Base-by-base conservation (phyloP, 2,797 vertebrate species). In the Chelmon rostratus region DNA sequence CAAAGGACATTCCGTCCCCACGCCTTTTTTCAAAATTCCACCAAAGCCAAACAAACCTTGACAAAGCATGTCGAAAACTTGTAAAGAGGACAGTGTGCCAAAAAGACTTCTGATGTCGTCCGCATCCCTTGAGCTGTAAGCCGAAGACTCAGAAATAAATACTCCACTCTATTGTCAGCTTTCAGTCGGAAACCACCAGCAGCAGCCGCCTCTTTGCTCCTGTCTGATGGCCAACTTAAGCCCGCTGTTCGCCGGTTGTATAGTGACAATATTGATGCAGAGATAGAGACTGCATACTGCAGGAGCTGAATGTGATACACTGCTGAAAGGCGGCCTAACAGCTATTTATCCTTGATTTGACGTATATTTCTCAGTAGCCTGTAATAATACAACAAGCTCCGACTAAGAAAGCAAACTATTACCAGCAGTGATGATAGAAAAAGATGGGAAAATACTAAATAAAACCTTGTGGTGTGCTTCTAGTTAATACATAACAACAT, bases 51-150 rank as follows among this genome's bases (percentile, higher is more conserved):
- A 81, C 59, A 58, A 73, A 64, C 59, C 50, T 54, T 76, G 72
- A 79, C 63, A 84, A 79, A 79, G 59, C 85, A 76, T 66, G 64
- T 78, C 16, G 38, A 25, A 33, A 81, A 78, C 85, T 84, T 78
- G 58, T 47, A 63, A 75, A 69, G 33, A 47, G 16, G 25, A 33
- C 46, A 6, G 25, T 25, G 68, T 73, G 78, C 68, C 49, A 78
- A 61, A 75, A 59, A 62, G 6, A 76, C 78, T 66, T 78, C 63
- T 81, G 72, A 78, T 58, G 71, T 83, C n/a, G 33, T 68, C 75
- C 58, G 52, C 57, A 66, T 81, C 75, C 71, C 75, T 2, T 28
- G 63, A 78, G 81, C 74, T 52, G 53, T 47, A 35, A 68, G 57
- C 52, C 50, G 35, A 59, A 42, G 19, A 61, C 74, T 78, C 62